Evolutionary conservation across 2,113 vertebrate genomes (phyloP), one percentile per base, ranked within the genome.

Genomic region (Rynchops niger): DNA sequence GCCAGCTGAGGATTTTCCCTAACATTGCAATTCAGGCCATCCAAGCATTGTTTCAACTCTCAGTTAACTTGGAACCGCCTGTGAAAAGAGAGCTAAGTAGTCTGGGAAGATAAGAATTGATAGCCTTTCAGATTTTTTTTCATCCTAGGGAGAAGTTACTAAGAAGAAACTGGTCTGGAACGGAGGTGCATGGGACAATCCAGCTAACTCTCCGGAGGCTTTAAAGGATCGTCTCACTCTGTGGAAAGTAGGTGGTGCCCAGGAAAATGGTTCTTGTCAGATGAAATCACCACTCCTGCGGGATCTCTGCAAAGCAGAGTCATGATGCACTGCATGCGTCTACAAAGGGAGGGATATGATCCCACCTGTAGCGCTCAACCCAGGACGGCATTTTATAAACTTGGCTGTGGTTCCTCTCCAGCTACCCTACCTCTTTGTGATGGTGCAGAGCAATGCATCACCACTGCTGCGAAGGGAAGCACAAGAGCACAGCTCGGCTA

Each of bases 351-450:
- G 30, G 8, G 30, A 47, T 12, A 13, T 1, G 61, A 62, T 25
- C 61, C 49, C 42, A 53, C 14, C 16, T 3, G 1, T 5, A 45
- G 36, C 1, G 2, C 32, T 50, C 22, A 30, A n/a, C 30, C 43
- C 30, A 25, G 38, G 29, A 36, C 12, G 30, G 22, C 10, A 26
- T 50, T 66, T 72, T 26, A 55, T 25, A 29, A 49, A 38, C 74
- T 53, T 34, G 73, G 15, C 66, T 36, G 61, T 32, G 22, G 53
- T 53, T 58, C 49, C 73, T 38, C 66, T 55, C 15, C 26, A 32
- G 27, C 26, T 32, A 18, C 16, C 0, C 3, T 45, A n/a, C 49
- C 4, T 0, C 12, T n/a, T 20, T 34, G 23, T 15, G 52, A 17
- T 0, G 9, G 42, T 23, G 43, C 34, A 32, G 50, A 65, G 21